Percentiles rank a stretch among this genome's conserved stretches.
phyloP scores from a whole-genome alignment of 2,888 invertebrate genomes.

The Mechanitis mazaeus region DNA sequence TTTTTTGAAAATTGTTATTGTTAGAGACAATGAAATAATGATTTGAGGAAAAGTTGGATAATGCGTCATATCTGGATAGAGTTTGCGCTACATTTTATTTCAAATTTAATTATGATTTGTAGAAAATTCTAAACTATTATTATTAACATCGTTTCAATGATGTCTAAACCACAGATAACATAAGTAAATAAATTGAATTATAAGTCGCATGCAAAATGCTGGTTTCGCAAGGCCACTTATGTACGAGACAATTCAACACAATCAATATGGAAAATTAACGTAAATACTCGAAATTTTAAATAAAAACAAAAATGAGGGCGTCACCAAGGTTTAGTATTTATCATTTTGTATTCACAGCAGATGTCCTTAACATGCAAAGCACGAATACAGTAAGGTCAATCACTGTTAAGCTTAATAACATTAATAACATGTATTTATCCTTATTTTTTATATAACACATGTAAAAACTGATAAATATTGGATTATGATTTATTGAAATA shows the following conservation, averaged over 20 bases:
- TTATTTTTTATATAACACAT: not conserved
- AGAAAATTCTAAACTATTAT: not conserved
- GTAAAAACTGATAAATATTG: not conserved
- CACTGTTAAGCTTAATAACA: no score
- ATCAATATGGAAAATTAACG: not conserved
- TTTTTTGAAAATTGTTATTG: not conserved
- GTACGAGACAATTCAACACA: constrained; percentile 11
- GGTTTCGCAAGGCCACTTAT: constrained; percentile 10
- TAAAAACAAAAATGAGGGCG: not conserved
- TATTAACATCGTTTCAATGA: not conserved
- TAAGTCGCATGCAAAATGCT: constrained; percentile 17
- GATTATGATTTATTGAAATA: not conserved
- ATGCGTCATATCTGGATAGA: no score
- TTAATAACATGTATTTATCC: not conserved
- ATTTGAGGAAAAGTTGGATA: no score
- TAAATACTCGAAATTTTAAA: not conserved
- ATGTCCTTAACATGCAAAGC: constrained; percentile 16
- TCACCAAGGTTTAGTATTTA: not conserved
- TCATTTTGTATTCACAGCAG: constrained; percentile 8
- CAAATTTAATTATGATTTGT: not conserved
- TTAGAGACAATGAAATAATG: no score
- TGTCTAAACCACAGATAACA: constrained; percentile 10
- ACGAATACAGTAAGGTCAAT: not conserved
- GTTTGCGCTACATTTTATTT: not conserved
- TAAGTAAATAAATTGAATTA: constrained; percentile 13